These are phyloP conservation scores for Astreopora myriophthalma DNA, from an alignment of 64 coral and sea anemone species.

Conservation along the genomic window DNA sequence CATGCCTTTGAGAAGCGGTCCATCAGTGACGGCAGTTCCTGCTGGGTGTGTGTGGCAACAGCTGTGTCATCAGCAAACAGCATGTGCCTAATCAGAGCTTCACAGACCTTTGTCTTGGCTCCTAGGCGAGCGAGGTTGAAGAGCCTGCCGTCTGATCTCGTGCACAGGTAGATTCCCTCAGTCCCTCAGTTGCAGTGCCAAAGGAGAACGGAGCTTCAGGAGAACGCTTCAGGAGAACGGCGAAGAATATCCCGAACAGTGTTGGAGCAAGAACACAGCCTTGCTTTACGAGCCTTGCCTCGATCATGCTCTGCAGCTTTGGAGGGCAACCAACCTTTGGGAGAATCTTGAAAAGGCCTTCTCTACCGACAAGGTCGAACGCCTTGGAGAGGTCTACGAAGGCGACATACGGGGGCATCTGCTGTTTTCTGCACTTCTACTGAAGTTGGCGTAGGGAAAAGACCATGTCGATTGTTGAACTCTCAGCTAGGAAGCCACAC, in stretches of 20 bases:
- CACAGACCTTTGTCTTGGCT: neutral
- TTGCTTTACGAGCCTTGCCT: neutral
- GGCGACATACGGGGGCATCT: neutral
- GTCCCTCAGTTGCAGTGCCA: neutral
- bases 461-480: too few relatives aligned
- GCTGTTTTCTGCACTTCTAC: too few relatives aligned
- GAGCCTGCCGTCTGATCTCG: neutral
- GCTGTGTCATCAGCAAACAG: conserved; percentile 1
- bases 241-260: neutral
- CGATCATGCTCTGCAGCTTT: neutral
- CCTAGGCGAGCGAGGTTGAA: neutral
- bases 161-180: neutral
- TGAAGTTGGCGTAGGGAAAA: too few relatives aligned
- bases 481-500: too few relatives aligned
- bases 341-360: neutral
- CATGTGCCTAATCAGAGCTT: neutral
- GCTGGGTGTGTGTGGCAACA: neutral
- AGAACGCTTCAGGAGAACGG: too few relatives aligned
- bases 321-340: conserved; percentile 3
- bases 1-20: neutral
- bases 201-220: conserved; percentile 1
- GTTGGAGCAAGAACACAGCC: neutral
- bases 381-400: conserved; percentile 11
- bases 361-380: neutral
- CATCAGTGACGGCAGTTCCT: neutral